These are phyloP conservation scores for Oreortyx pictus DNA, from an alignment of 2,797 vertebrate species.

Conservation along the genomic window DNA sequence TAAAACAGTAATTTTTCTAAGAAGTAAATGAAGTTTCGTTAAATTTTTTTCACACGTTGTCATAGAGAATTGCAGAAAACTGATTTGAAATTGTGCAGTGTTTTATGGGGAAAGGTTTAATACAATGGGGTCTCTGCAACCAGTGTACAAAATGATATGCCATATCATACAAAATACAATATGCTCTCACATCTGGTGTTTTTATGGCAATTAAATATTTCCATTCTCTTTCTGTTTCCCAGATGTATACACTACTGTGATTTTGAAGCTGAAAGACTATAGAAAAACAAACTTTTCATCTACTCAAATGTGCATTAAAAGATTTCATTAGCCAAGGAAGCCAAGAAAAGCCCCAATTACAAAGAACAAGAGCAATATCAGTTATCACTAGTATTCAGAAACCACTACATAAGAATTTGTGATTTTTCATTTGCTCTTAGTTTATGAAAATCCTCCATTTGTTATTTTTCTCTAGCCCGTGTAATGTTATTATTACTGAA, in stretches of 20 bases:
- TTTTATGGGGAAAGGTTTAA: neutral
- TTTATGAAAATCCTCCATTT: neutral
- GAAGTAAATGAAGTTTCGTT: neutral
- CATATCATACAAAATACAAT: neutral
- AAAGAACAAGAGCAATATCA: neutral
- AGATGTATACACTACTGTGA: neutral
- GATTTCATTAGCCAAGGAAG: neutral
- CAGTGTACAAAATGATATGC: neutral
- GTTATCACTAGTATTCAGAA: neutral
- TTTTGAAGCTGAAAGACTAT: neutral
- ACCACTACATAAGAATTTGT: neutral
- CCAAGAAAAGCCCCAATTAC: neutral
- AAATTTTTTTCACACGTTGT: neutral
- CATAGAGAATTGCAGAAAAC: neutral
- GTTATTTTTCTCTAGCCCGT: neutral
- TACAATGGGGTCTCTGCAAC: neutral
- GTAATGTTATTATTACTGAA: neutral
- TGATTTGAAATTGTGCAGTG: neutral
- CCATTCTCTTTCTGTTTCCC: neutral
- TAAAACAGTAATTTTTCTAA: conserved; percentile 9
- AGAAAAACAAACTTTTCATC: neutral
- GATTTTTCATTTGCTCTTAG: neutral
- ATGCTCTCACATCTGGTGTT: neutral
- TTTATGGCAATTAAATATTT: neutral
- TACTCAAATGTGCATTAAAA: neutral